A percentile compares a stretch with the other conserved stretches of the same genome.
phyloP scores from a whole-genome alignment of 1,140 invertebrate species.

The Medauroidea extradentata region DNA sequence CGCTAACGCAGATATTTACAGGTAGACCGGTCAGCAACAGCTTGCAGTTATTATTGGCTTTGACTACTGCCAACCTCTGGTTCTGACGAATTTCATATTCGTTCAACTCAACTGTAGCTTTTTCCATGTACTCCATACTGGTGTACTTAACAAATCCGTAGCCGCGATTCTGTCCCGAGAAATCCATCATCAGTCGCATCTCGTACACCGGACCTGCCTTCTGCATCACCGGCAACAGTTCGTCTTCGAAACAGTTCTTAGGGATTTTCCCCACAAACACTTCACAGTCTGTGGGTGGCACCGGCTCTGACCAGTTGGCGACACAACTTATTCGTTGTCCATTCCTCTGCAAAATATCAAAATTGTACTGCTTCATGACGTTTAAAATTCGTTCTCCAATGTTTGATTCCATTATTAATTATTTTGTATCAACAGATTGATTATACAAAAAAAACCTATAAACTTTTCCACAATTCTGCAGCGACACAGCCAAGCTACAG shows the following conservation, averaged over 20 bases:
- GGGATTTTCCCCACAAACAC: constrained; percentile 84
- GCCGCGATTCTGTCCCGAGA: constrained; percentile 71
- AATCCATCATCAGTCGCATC: constrained; percentile 78
- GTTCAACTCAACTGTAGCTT: constrained; percentile 60
- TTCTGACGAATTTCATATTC: constrained; percentile 63
- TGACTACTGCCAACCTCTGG: constrained; percentile 66
- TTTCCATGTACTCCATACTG: constrained; percentile 55
- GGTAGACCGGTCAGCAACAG: constrained; percentile 81
- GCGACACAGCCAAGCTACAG: no score
- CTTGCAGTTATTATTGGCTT: constrained; percentile 78
- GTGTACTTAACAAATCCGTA: constrained; percentile 77
- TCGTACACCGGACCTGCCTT: constrained; percentile 61
- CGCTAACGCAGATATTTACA: not conserved
- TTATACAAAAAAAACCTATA: no score
- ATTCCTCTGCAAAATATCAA: constrained; percentile 59
- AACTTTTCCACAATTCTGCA: no score
- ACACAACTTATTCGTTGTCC: constrained; percentile 55
- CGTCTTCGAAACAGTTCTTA: constrained; percentile 72
- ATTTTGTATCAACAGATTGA: no score
- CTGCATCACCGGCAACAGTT: constrained; percentile 71
- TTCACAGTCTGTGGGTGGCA: constrained; percentile 59
- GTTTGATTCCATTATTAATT: no score
- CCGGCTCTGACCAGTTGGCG: constrained; percentile 43
- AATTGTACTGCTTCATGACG: constrained; percentile 36
- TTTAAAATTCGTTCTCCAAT: constrained; percentile 28